These are phyloP conservation scores for Avahi laniger DNA, from an alignment of 2,797 vertebrate species.

Conservation along the genomic window DNA sequence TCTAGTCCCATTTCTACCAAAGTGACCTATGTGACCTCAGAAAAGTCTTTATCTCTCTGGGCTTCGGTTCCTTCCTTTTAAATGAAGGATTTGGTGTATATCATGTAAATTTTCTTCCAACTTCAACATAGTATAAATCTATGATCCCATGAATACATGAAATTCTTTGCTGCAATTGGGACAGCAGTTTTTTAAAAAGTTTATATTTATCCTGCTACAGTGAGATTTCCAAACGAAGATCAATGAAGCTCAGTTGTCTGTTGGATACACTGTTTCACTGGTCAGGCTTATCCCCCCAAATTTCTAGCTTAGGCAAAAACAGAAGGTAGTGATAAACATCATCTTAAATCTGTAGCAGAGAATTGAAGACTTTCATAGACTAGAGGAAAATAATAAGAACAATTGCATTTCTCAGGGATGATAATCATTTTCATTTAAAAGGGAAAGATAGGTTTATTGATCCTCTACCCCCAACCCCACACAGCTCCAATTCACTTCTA, in stretches of 20 bases:
- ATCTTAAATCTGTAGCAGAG: background rate
- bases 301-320: background rate
- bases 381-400: background rate
- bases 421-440: background rate
- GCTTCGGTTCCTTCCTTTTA: background rate
- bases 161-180: background rate
- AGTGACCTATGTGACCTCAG: background rate
- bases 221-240: background rate
- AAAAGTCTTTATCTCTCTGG: background rate
- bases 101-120: background rate
- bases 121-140: background rate
- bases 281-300: background rate
- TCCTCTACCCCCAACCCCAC: background rate
- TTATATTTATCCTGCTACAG: background rate
- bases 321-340: background rate
- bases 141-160: background rate
- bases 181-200: background rate
- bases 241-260: background rate
- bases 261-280: background rate
- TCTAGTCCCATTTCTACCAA: background rate
- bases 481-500: background rate
- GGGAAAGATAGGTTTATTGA: background rate
- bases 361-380: background rate
- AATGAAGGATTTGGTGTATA: background rate
- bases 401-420: background rate